Percentiles rank a stretch among this genome's conserved stretches.
Evolutionary conservation across 2,113 vertebrate species (phyloP).

Genomic region (Psettodes erumei): DNA sequence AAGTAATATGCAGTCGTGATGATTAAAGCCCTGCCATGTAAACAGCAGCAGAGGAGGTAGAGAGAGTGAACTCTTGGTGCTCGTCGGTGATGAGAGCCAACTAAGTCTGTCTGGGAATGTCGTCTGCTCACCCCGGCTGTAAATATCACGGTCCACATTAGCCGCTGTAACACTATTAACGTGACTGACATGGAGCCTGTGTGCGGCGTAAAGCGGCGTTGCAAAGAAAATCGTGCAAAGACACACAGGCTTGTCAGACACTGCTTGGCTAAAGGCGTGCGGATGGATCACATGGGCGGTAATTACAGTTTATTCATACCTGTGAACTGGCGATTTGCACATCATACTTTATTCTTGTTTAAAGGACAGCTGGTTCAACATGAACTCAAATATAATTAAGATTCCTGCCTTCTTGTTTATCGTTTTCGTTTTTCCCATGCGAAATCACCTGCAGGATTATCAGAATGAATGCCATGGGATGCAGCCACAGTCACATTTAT

Average conservation of each 20-base stretch:
- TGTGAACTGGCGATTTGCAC: neutral
- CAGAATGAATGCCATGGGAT: neutral
- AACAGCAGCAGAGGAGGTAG: constrained; percentile 19
- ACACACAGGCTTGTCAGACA: neutral
- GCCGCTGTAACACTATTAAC: constrained; percentile 22
- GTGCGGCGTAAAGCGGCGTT: neutral
- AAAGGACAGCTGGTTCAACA: neutral
- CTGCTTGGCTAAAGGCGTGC: neutral
- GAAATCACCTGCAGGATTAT: neutral
- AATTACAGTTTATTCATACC: constrained; percentile 28
- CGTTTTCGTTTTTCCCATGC: neutral
- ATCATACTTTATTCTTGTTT: constrained; percentile 4
- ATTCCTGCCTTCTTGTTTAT: neutral
- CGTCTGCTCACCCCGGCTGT: constrained; percentile 29
- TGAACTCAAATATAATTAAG: neutral
- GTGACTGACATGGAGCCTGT: neutral
- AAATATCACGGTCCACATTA: constrained; percentile 37
- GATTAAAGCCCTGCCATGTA: constrained; percentile 34
- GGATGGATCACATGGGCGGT: constrained; percentile 10
- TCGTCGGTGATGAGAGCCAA: constrained; percentile 49
- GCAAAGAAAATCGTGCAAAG: constrained; percentile 7
- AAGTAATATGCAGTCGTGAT: constrained; percentile 58
- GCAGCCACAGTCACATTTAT: neutral
- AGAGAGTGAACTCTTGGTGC: constrained; percentile 33
- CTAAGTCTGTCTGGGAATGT: constrained; percentile 68